Percentiles rank a stretch among this genome's conserved stretches.
phyloP scores from a whole-genome alignment of 2,113 vertebrate genomes.

The Catagonus wagneri region DNA sequence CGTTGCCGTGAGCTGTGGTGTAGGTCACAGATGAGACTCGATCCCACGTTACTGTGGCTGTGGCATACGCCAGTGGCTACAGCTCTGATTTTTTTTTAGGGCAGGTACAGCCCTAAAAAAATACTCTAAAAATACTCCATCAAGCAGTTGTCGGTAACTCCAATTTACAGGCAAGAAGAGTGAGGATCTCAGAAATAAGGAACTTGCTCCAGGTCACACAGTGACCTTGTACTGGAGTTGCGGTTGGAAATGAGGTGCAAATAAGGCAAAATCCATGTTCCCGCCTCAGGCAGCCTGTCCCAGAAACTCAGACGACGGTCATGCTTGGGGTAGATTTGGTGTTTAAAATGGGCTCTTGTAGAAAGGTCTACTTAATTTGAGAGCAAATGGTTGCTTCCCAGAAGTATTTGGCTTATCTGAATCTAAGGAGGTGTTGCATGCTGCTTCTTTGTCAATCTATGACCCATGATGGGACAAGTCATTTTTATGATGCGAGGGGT shows the following conservation, averaged over 20 bases:
- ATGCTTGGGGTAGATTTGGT: background rate
- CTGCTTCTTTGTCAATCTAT: slow-evolving; percentile 28
- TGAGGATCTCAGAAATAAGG: background rate
- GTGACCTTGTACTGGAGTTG: background rate
- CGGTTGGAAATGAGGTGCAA: background rate
- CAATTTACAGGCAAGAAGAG: background rate
- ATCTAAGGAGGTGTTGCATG: background rate
- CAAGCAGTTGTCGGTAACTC: background rate
- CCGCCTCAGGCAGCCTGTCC: background rate
- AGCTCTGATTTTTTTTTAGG: too few relatives aligned
- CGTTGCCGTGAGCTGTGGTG: too few relatives aligned
- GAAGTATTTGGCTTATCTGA: background rate
- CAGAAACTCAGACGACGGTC: background rate
- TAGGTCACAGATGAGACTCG: too few relatives aligned
- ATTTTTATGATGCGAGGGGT: background rate
- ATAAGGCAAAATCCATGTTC: background rate
- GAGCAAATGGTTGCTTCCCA: background rate
- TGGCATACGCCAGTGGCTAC: too few relatives aligned
- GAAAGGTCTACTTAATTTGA: background rate
- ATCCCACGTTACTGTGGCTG: too few relatives aligned
- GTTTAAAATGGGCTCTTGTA: background rate
- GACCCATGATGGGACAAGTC: background rate
- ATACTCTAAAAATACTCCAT: background rate
- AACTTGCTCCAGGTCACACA: background rate
- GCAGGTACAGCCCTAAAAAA: too few relatives aligned